Evolutionary conservation across 2,888 invertebrate species (phyloP).

Genomic region (Tinea semifulvella): DNA sequence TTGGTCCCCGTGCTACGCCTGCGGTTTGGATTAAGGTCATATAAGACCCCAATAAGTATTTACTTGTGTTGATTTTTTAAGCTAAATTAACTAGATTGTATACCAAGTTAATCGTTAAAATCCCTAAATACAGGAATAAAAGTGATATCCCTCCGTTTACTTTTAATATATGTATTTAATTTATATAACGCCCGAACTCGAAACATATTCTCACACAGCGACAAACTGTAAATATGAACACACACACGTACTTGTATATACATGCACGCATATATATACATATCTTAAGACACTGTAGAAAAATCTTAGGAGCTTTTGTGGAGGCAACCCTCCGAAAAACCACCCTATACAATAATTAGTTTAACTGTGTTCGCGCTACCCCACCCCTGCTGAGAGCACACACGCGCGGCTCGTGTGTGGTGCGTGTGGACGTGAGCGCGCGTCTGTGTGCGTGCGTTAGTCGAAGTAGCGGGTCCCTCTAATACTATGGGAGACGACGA

Average conservation of each 20-base stretch:
- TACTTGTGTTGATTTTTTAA: too few species aligned
- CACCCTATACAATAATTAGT: constrained; percentile 42
- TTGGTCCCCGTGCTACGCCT: too few species aligned
- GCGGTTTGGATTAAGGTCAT: too few species aligned
- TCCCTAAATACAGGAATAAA: too few species aligned
- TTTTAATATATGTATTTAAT: too few species aligned
- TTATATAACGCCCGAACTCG: background rate
- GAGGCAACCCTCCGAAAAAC: constrained; percentile 12
- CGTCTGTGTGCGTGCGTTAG: constrained; percentile 10
- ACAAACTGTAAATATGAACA: constrained; percentile 1
- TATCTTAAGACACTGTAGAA: constrained; percentile 27
- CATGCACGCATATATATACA: constrained; percentile 10
- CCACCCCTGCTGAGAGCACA: constrained; percentile 16
- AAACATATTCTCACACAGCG: background rate
- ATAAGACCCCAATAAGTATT: too few species aligned
- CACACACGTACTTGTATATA: constrained; percentile 9
- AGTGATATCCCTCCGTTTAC: too few species aligned
- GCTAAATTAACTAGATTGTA: too few species aligned
- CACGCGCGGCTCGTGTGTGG: constrained; percentile 2
- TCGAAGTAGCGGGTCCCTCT: background rate
- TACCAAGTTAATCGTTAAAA: too few species aligned
- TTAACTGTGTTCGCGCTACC: constrained; percentile 44
- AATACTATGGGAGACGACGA: background rate
- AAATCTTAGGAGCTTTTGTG: constrained; percentile 32
- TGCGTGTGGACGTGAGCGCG: constrained; percentile 2